Conservation (phyloP, 2,888 invertebrate species). For the Scaptodrosophila latifasciaeformis region DNA sequence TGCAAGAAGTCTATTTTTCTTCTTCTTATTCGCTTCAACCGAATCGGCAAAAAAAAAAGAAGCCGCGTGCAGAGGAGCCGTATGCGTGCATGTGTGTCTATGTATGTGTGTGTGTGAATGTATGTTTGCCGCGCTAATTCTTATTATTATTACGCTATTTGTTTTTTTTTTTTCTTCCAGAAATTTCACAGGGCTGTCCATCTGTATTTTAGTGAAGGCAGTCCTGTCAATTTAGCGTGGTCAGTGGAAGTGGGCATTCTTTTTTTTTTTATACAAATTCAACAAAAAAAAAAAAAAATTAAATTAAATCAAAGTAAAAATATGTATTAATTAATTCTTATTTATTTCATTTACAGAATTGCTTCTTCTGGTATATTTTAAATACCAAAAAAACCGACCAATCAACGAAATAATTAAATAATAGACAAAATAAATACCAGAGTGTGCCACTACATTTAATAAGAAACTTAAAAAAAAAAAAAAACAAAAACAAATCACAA, state of each 20-base stretch:
- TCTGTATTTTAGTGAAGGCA: constrained; percentile 27
- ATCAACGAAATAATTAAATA: too few relatives aligned
- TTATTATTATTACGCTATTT: neutral
- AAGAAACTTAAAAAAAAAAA: neutral
- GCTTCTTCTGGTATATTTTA: neutral
- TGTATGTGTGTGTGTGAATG: neutral
- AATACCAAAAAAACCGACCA: neutral
- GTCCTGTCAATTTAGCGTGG: neutral
- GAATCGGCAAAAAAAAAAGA: neutral
- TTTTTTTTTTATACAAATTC: neutral
- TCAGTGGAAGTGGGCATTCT: too few relatives aligned
- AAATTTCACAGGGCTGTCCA: constrained; percentile 35
- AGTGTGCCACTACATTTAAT: neutral
- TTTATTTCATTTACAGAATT: neutral
- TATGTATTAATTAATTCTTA: neutral
- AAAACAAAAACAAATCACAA: neutral
- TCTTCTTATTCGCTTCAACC: neutral
- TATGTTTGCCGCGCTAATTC: neutral
- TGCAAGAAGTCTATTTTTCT: neutral
- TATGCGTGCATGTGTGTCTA: neutral
- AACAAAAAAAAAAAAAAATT: too few relatives aligned
- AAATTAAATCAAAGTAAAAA: too few relatives aligned
- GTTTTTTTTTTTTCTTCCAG: constrained; percentile 15
- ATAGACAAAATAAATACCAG: neutral
- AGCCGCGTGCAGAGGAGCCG: neutral